Percentiles rank a stretch among this genome's conserved stretches.
phyloP scores from a whole-genome alignment of 2,888 invertebrate species.

The Heliconius aoede region DNA sequence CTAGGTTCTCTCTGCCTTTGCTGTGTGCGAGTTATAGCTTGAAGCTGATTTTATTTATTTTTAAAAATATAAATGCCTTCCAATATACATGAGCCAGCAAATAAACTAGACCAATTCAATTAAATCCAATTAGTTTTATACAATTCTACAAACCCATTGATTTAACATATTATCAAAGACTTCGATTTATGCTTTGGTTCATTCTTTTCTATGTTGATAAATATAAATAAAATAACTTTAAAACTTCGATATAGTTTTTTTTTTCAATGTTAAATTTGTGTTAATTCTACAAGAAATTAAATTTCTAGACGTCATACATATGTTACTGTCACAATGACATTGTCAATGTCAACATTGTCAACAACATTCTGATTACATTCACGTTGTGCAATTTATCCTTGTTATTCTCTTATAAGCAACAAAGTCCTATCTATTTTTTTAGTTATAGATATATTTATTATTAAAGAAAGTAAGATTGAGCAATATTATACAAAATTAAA shows the following conservation, averaged over 20 bases:
- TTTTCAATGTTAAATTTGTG: not conserved
- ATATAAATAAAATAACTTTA: not conserved
- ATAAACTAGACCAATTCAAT: not conserved
- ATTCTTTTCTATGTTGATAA: not conserved
- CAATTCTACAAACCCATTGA: not conserved
- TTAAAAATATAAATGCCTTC: too few species aligned
- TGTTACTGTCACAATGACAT: constrained; percentile 19
- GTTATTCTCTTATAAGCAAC: constrained; percentile 43
- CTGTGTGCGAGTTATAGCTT: too few species aligned
- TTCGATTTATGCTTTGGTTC: not conserved
- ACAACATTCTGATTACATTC: constrained; percentile 47
- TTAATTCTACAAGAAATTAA: not conserved
- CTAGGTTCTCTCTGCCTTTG: too few species aligned
- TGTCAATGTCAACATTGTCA: constrained; percentile 48
- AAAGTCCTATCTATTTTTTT: constrained; percentile 24
- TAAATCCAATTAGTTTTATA: not conserved
- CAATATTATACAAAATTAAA: constrained; percentile 48
- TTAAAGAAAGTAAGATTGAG: not conserved
- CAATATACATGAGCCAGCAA: not conserved
- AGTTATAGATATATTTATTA: not conserved
- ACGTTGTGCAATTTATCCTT: constrained; percentile 53
- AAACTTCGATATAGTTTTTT: not conserved
- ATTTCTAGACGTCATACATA: constrained; percentile 41
- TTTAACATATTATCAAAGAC: not conserved
- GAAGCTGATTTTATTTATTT: too few species aligned